phyloP scores from a whole-genome alignment of 1,140 invertebrate species.

The Teleogryllus occipitalis region DNA sequence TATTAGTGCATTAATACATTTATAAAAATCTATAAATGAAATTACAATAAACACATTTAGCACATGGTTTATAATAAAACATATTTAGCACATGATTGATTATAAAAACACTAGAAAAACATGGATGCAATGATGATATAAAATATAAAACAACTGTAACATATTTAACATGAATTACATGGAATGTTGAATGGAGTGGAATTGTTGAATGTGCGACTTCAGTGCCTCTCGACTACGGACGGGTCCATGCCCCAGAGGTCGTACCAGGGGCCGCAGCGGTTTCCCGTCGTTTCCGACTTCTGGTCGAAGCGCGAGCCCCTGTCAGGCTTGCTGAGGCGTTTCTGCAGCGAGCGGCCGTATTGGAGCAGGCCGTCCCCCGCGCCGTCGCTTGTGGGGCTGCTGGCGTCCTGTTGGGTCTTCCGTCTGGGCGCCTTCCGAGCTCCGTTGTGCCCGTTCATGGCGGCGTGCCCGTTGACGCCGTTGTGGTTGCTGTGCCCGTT shows the following conservation, averaged over 20 bases:
- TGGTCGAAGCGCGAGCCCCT: slow-evolving; percentile 44
- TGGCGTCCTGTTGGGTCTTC: slow-evolving; percentile 35
- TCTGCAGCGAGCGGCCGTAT: slow-evolving; percentile 37
- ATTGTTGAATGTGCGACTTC: background rate
- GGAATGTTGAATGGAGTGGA: background rate
- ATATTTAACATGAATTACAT: background rate
- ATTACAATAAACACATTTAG: too few species aligned
- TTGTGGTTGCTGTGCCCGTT: slow-evolving; percentile 31
- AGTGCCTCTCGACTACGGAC: slow-evolving; percentile 33
- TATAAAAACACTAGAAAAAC: too few species aligned
- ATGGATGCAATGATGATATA: too few species aligned
- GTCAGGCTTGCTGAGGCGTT: slow-evolving; percentile 38
- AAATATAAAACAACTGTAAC: background rate
- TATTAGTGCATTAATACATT: too few species aligned
- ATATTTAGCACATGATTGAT: too few species aligned
- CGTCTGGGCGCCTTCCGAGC: slow-evolving; percentile 61
- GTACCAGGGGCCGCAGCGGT: slow-evolving; percentile 79
- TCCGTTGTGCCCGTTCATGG: slow-evolving; percentile 28
- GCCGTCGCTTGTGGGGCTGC: slow-evolving; percentile 32
- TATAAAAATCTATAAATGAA: too few species aligned
- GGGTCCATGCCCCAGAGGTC: slow-evolving; percentile 67
- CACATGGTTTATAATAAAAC: too few species aligned
- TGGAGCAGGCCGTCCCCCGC: slow-evolving; percentile 36
- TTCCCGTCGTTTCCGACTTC: slow-evolving; percentile 44
- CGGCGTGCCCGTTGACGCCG: background rate